Evolutionary conservation across 1,140 invertebrate genomes (phyloP), one percentile per base, ranked within the genome.

Genomic region (Trichonephila clavipes): DNA sequence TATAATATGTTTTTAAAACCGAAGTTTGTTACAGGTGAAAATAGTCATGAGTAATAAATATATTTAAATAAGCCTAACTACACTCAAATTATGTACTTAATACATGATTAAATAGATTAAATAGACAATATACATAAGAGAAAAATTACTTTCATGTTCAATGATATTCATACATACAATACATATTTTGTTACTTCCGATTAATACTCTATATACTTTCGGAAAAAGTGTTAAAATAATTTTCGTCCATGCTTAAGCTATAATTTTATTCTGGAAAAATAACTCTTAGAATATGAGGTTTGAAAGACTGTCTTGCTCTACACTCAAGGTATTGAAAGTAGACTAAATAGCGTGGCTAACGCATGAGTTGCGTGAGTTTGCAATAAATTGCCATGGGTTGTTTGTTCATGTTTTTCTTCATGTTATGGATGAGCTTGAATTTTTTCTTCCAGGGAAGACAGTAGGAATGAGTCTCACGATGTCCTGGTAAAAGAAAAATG

Each of bases 401-500:
- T 85, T 85, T 85, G 83, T n/a, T 85, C 83, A 21, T 58, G 16
- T 51, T 59, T 59, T 85, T 59, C 44, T 85, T 28, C 24, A 18
- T 81, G 72, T 81, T 81, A 81, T 81, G 72, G 72, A 81, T 81
- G 72, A 34, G 72, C 28, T 81, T 28, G 40, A 81, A 34, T 34
- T 34, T 81, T 81, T 81, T 81, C 62, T 4, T 59, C 44, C 44
- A 85, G 44, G 44, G 51, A 18, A 28, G 72, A 16, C 72, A 77
- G 72, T 77, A 34, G 34, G 72, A 77, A 77, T 77, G 34, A 28
- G 19, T 59, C 83, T 85, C 83, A 85, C 83, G 40, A 85, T 85
- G 44, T 85, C 58, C 83, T 85, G 72, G 34, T 77, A 24, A 77
- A 81, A 81, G 72, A 81, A 81, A n/a, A 85, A 85, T 85, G 44